These are phyloP conservation scores for Porites divaricata DNA, from an alignment of 92 coral and sea anemone genomes.

Conservation along the genomic window DNA sequence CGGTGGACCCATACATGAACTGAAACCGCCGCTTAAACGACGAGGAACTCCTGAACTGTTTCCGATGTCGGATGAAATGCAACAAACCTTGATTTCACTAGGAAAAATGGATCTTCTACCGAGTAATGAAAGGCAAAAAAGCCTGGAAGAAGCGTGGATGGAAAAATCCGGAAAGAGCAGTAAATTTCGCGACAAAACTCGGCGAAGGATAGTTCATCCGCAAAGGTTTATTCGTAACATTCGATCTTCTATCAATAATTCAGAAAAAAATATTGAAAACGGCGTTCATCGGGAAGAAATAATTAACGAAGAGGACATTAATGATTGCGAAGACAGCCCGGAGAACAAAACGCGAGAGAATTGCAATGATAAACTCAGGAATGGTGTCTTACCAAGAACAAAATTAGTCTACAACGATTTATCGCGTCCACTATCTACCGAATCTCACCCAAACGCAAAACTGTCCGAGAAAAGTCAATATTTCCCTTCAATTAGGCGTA, in stretches of 20 bases:
- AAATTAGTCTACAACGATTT: constrained; percentile 6
- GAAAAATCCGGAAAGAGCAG: constrained; percentile 12
- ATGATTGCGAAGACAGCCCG: not conserved
- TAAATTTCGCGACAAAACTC: constrained; percentile 65
- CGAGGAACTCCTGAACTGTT: constrained; percentile 72
- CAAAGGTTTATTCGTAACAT: constrained; percentile 70
- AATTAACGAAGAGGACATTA: not conserved
- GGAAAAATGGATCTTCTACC: constrained; percentile 65
- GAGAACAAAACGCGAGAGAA: not conserved
- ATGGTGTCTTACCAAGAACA: not conserved
- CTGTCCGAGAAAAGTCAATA: constrained; percentile 21
- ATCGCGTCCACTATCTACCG: constrained; percentile 8
- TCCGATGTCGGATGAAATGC: constrained; percentile 77
- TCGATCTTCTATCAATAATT: constrained; percentile 33
- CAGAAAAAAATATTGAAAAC: constrained; percentile 16
- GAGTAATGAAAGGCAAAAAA: not conserved
- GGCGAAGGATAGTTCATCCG: constrained; percentile 56
- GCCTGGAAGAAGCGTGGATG: not conserved
- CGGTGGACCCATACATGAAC: not conserved
- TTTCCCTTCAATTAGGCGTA: not conserved
- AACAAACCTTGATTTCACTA: constrained; percentile 51
- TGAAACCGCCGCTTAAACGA: constrained; percentile 38
- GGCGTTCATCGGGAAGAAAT: not conserved
- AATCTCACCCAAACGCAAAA: not conserved
- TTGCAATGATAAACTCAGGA: not conserved